Evolutionary conservation across 2,797 vertebrate genomes (phyloP).

Genomic region (Coendou prehensilis): DNA sequence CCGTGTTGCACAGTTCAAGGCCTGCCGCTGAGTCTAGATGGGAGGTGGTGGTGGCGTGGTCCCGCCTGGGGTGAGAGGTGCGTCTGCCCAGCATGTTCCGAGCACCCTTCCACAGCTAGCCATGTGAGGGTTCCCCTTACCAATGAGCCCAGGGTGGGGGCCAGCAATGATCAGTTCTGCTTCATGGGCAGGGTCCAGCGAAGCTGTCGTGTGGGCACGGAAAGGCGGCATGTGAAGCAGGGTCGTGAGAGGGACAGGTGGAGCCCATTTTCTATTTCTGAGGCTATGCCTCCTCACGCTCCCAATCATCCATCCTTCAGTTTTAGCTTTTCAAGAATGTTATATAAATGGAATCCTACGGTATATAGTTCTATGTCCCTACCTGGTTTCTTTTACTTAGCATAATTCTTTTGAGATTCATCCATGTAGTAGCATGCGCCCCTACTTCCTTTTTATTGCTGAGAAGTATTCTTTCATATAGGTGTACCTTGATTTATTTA

Average conservation of each 20-base stretch:
- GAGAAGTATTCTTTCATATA: background rate
- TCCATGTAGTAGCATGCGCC: fast-evolving
- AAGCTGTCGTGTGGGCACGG: background rate
- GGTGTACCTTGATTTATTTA: background rate
- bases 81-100: background rate
- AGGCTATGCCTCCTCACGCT: background rate
- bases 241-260: background rate
- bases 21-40: background rate
- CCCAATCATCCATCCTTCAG: background rate
- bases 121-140: background rate
- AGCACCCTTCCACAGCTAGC: background rate
- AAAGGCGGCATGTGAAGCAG: background rate
- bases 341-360: background rate
- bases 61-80: background rate
- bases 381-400: background rate
- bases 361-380: background rate
- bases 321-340: background rate
- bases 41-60: background rate
- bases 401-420: background rate
- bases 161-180: no score
- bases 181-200: fast-evolving
- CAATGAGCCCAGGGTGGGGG: background rate
- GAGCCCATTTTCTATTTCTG: background rate
- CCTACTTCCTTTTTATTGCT: background rate
- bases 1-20: background rate